Evolutionary conservation across 2,888 invertebrate species (phyloP).

Genomic region (Scaptomyza polygonia): DNA sequence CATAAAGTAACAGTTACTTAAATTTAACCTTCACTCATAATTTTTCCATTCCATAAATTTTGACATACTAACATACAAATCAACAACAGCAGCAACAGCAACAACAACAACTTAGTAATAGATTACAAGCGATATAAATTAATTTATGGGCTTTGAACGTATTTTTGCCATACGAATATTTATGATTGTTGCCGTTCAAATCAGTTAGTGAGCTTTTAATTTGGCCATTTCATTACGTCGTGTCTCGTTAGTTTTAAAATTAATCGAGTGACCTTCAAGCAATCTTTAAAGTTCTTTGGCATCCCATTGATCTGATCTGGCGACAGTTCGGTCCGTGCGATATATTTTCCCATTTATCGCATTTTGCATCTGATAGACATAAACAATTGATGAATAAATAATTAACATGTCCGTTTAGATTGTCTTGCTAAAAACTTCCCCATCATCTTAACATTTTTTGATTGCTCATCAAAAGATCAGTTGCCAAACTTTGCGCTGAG

Average conservation of each 20-base stretch:
- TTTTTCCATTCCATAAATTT: conserved; percentile 71
- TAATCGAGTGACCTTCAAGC: conserved; percentile 53
- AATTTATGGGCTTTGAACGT: conserved; percentile 56
- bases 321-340: conserved; percentile 9
- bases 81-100: conserved; percentile 40
- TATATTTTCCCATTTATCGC: no score
- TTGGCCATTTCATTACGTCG: conserved; percentile 28
- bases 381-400: conserved; percentile 37
- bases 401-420: conserved; percentile 37
- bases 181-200: conserved; percentile 49
- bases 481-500: conserved; percentile 17
- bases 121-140: conserved; percentile 64
- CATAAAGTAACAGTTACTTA: conserved; percentile 62
- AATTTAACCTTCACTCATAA: conserved; percentile 60
- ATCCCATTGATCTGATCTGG: conserved; percentile 2
- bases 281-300: conserved; percentile 45
- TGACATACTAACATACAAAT: conserved; percentile 52
- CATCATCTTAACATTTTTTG: background rate
- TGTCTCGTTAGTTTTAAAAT: conserved; percentile 34
- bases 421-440: conserved; percentile 7
- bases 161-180: conserved; percentile 52
- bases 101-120: no score
- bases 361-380: conserved; percentile 13
- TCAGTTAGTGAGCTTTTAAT: conserved; percentile 26
- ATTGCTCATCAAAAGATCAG: conserved; percentile 35